These are phyloP conservation scores for Aricia artaxerxes DNA, from an alignment of 2,888 invertebrate species.

Conservation along the genomic window DNA sequence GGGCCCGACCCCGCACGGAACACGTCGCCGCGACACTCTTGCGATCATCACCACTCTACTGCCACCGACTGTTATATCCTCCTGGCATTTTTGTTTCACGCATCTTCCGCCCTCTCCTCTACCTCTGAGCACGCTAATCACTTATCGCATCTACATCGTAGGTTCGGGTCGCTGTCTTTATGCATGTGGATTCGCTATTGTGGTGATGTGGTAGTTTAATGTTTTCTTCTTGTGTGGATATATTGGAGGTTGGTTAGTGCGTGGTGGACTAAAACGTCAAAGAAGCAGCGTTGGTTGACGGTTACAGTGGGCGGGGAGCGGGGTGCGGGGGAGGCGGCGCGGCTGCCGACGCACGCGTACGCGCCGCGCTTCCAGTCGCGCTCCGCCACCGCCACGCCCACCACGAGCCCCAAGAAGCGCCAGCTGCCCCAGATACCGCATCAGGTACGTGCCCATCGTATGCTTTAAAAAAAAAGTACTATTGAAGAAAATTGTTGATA, in stretches of 20 bases:
- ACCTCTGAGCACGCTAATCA: conserved; percentile 70
- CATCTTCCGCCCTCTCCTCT: conserved; percentile 73
- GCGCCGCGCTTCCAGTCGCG: conserved; percentile 89
- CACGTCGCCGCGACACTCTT: conserved; percentile 68
- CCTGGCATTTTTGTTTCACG: conserved; percentile 71
- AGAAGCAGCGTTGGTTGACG: conserved; percentile 39
- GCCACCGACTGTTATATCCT: conserved; percentile 73
- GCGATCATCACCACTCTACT: conserved; percentile 76
- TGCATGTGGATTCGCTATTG: conserved; percentile 49
- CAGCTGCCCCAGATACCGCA: conserved; percentile 97
- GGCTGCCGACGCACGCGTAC: conserved; percentile 79
- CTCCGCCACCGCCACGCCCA: conserved; percentile 95
- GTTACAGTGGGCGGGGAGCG: conserved; percentile 39
- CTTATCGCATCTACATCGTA: conserved; percentile 32
- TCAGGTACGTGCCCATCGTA: conserved; percentile 53
- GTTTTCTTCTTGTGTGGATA: conserved; percentile 22
- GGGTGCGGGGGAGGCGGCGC: conserved; percentile 55
- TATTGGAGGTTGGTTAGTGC: neutral
- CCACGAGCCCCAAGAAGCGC: conserved; percentile 96
- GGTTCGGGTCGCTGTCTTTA: conserved; percentile 41
- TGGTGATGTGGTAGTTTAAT: conserved; percentile 23
- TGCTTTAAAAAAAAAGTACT: neutral
- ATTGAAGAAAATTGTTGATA: neutral
- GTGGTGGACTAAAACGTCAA: conserved; percentile 36
- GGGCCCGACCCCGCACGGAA: conserved; percentile 76